A percentile compares a stretch with the other conserved stretches of the same genome.
Evolutionary conservation across 2,888 invertebrate genomes (phyloP).

Genomic region (Lycophotia porphyrea): DNA sequence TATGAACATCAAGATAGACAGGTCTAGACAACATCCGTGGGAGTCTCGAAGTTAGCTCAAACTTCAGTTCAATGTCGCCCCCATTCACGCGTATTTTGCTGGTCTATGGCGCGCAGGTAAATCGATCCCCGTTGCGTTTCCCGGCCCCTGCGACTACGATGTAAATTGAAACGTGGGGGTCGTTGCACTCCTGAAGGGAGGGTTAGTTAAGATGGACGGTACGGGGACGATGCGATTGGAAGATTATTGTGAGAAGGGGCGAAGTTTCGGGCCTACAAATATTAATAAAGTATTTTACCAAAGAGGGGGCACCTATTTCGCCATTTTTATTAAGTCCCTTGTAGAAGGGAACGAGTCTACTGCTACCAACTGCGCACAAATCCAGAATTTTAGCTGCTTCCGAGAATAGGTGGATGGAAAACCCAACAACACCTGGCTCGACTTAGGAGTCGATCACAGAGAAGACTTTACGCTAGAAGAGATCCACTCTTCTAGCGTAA

Average conservation of each 20-base stretch:
- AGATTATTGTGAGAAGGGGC: background rate
- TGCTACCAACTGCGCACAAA: background rate
- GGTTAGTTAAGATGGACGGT: constrained; percentile 19
- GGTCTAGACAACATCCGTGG: constrained; percentile 39
- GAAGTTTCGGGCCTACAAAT: background rate
- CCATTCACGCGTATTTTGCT: constrained; percentile 33
- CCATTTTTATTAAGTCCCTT: background rate
- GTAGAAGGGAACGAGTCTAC: background rate
- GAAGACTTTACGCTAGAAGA: no score
- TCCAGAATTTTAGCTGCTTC: background rate
- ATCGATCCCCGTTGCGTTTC: constrained; percentile 56
- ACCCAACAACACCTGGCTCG: background rate
- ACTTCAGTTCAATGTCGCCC: constrained; percentile 53
- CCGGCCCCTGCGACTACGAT: constrained; percentile 48
- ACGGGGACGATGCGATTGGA: constrained; percentile 38
- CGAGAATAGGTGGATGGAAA: background rate
- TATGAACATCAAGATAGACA: background rate
- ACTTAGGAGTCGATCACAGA: background rate
- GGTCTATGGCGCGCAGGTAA: constrained; percentile 54
- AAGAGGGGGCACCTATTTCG: no score
- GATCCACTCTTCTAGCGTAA: background rate
- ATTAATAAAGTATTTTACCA: background rate
- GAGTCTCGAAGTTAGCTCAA: constrained; percentile 4
- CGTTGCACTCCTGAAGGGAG: constrained; percentile 54
- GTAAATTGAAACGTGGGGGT: constrained; percentile 60